Evolutionary conservation across 2,113 vertebrate genomes (phyloP), one percentile per base, ranked within the genome.

Genomic region (Buteo buteo): DNA sequence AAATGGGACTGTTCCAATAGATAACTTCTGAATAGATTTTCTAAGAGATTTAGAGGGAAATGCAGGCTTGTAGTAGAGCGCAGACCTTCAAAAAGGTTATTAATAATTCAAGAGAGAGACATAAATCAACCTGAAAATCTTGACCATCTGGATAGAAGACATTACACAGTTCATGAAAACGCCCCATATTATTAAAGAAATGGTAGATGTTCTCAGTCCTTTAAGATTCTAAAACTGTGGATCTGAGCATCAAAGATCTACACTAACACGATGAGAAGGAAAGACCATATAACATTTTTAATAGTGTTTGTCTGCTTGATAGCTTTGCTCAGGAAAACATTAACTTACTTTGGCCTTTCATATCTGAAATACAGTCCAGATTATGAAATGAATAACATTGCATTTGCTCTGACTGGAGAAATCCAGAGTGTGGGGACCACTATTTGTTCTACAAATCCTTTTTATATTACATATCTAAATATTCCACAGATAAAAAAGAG

Each of bases 371-470:
- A 58, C 54, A 79, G 81, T 74, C 77, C 77, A 90, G 42, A 36
- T 95, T 94, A 81, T 67, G 44, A 86, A 93, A 94, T 62, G 34
- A 97, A 81, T 93, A 85, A 95, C 66, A 72, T 29, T 82, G 18
- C 32, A 76, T 84, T 89, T 91, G 32, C 44, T 81, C 31, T 88
- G 58, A 95, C 44, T 95, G 74, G 14, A 94, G 91, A 91, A 96
- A 91, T 91, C 58, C 65, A 81, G 55, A 66, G 73, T 70, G 71
- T 82, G 44, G 83, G 57, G 76, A 95, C 47, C 34, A 89, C 25
- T 93, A 91, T 95, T 93, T 96, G 93, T 83, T 95, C 97, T 95
- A 77, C 50, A 97, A 97, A 97, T 90, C 34, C 81, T 82, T 95
- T 97, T 65, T 90, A 70, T 95, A 96, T 85, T 85, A 86, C 62